A percentile compares a stretch with the other conserved stretches of the same genome.
Evolutionary conservation across 2,888 invertebrate genomes (phyloP).

Genomic region (Drosophila neotestacea): DNA sequence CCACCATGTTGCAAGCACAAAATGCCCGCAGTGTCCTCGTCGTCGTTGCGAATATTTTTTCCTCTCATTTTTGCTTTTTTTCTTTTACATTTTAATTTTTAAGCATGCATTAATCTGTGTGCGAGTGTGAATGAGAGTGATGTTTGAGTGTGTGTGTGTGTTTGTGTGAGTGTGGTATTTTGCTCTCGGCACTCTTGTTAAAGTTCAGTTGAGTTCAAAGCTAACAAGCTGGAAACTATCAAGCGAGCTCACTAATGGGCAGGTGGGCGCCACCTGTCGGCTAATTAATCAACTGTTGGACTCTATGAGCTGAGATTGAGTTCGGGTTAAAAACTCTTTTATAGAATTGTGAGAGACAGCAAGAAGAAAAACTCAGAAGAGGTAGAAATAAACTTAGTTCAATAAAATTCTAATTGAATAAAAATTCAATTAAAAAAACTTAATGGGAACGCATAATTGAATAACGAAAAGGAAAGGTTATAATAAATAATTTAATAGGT

Average conservation of each 20-base stretch:
- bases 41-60: slow-evolving; percentile 48
- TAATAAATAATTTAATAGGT: too few relatives aligned
- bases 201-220: slow-evolving; percentile 78
- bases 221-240: slow-evolving; percentile 77
- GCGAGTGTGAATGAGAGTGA: slow-evolving; percentile 18
- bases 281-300: slow-evolving; percentile 65
- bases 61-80: slow-evolving; percentile 12
- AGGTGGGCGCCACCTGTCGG: slow-evolving; percentile 66
- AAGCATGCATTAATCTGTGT: slow-evolving; percentile 65
- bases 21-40: slow-evolving; percentile 64
- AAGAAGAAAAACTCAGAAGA: too few relatives aligned
- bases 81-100: slow-evolving; percentile 59
- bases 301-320: slow-evolving; percentile 27
- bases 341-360: background rate
- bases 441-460: too few relatives aligned
- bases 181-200: slow-evolving; percentile 58
- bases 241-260: slow-evolving; percentile 49
- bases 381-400: too few relatives aligned
- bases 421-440: too few relatives aligned
- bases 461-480: too few relatives aligned
- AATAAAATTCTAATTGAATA: too few relatives aligned
- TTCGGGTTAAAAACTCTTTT: slow-evolving; percentile 7
- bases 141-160: slow-evolving; percentile 8
- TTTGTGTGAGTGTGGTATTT: slow-evolving; percentile 24
- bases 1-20: slow-evolving; percentile 21